A percentile compares a stretch with the other conserved stretches of the same genome.
Evolutionary conservation across 2,797 vertebrate species (phyloP).

Genomic region (Sandelia bainsii): DNA sequence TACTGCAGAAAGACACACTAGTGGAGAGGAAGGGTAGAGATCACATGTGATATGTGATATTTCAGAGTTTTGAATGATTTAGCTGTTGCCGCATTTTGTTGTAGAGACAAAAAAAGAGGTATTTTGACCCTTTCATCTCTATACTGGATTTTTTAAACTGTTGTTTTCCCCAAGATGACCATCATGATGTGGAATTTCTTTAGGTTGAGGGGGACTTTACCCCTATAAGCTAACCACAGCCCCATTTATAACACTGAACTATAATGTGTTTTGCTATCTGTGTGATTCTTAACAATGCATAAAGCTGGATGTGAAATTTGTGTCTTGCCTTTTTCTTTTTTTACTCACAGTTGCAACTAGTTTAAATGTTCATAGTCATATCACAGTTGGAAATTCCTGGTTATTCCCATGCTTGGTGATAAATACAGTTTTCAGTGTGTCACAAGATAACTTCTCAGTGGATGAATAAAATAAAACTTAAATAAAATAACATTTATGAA

Average conservation of each 20-base stretch:
- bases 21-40: background rate
- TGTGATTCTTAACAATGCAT: slow-evolving; percentile 61
- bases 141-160: slow-evolving; percentile 4
- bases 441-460: too few species aligned
- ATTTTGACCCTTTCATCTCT: slow-evolving; percentile 28
- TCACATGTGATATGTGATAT: slow-evolving; percentile 5
- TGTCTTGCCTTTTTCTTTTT: background rate
- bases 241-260: slow-evolving; percentile 46
- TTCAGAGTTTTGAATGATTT: slow-evolving; percentile 24
- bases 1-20: slow-evolving; percentile 17
- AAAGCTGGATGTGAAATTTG: slow-evolving; percentile 51
- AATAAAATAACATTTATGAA: too few species aligned
- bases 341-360: background rate
- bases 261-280: slow-evolving; percentile 47
- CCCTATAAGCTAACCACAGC: slow-evolving; percentile 26
- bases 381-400: too few species aligned
- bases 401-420: too few species aligned
- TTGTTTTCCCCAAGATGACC: slow-evolving; percentile 2
- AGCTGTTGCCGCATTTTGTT: slow-evolving; percentile 11
- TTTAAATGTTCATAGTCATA: background rate
- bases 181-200: slow-evolving; percentile 24
- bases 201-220: background rate
- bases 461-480: too few species aligned
- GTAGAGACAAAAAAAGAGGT: background rate
- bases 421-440: too few species aligned